Percentiles rank a stretch among this genome's conserved stretches.
phyloP scores from a whole-genome alignment of 2,888 invertebrate genomes.

The Hydraecia micacea region DNA sequence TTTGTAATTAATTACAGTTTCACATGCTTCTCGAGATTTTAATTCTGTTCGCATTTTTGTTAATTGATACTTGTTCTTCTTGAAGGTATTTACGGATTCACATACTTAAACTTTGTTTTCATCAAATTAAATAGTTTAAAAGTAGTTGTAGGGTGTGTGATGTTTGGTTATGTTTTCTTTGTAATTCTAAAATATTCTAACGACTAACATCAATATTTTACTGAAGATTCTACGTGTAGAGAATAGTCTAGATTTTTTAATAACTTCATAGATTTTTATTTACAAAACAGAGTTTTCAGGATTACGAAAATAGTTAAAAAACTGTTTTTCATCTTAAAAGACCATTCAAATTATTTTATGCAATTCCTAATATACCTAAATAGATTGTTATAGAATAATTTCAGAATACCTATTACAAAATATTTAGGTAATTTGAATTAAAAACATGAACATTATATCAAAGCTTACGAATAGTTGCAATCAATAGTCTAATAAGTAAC shows the following conservation, averaged over 20 bases:
- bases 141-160: not conserved
- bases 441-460: conserved; percentile 2
- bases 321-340: no score
- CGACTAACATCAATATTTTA: not conserved
- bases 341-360: not conserved
- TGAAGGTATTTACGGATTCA: not conserved
- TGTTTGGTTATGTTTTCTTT: no score
- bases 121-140: not conserved
- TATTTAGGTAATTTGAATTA: not conserved
- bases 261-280: not conserved
- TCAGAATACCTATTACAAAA: not conserved
- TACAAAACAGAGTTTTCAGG: not conserved
- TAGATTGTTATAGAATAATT: not conserved
- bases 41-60: conserved; percentile 15
- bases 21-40: conserved; percentile 25
- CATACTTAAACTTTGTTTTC: not conserved
- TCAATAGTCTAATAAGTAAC: not conserved
- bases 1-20: conserved; percentile 49
- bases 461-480: not conserved
- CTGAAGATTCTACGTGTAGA: not conserved
- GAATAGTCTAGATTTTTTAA: not conserved
- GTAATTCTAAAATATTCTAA: not conserved
- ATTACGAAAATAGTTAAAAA: not conserved
- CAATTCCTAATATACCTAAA: not conserved
- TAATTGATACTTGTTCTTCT: not conserved